Evolutionary conservation across 2,888 invertebrate genomes (phyloP), one percentile per base, ranked within the genome.

Genomic region (Diarsia mendica): DNA sequence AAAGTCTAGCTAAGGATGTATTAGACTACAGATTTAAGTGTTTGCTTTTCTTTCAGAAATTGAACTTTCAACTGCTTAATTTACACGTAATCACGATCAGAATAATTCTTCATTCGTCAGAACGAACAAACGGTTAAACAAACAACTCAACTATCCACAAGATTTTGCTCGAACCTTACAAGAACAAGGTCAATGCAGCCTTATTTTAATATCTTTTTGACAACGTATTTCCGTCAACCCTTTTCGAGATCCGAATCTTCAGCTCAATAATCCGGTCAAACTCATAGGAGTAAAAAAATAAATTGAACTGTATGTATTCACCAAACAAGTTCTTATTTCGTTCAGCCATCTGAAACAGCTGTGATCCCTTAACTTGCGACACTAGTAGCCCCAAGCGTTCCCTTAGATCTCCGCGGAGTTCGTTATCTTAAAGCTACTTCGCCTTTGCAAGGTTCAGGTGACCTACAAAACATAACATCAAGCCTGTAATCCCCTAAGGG

Each of bases 341-440:
- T 28, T 18, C n/a, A 15, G 20, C 51, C 65, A 64, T 48, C 48
- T 70, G 69, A 68, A 85, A 69, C 60, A 23, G 60, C 51, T 65
- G 65, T 51, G 63, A 81, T 65, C 53, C 48, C 63, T 70, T 63
- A 68, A 75, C 53, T 72, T 66, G 64, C 20, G 69, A 85, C 71
- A 74, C 65, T 6, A 53, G 23, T 65, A 39, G 76, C 85, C 75
- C 5, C 64, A 44, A 79, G 86, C 75, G 55, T 75, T 70, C 67
- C 70, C 75, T 80, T 70, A 77, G 79, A 87, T 79, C 83, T 83
- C 33, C 18, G 69, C 48, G 60, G 55, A 70, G 64, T 81, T 81
- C 77, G 74, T 79, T 83, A 87, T 76, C 67, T 78, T 67, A 55
- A 74, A 77, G 72, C 68, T 65, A 73, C 65, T 51, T 53, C 60